Conservation (phyloP, 2,113 vertebrate genomes). For the Probosciger aterrimus region DNA sequence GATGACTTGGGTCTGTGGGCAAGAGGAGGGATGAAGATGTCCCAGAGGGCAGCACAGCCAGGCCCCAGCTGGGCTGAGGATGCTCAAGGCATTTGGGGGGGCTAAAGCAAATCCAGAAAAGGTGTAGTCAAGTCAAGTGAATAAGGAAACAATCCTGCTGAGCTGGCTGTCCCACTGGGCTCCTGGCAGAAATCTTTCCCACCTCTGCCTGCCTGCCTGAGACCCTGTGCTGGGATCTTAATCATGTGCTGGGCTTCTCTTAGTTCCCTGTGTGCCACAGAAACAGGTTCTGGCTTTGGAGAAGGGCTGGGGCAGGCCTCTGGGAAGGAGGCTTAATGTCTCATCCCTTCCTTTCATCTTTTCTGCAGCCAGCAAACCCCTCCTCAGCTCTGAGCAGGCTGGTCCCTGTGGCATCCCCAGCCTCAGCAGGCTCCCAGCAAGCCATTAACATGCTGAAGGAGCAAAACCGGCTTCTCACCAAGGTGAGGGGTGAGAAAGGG, state of each 20-base stretch:
- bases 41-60: neutral
- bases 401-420: neutral
- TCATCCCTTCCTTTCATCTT: neutral
- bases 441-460: slow-evolving; percentile 91
- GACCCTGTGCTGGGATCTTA: neutral
- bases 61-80: neutral
- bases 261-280: neutral
- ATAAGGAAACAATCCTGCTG: neutral
- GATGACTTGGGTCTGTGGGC: neutral
- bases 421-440: slow-evolving; percentile 75
- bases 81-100: neutral
- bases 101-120: neutral
- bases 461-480: slow-evolving; percentile 92
- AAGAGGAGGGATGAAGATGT: neutral
- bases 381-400: neutral
- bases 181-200: neutral
- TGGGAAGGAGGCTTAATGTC: neutral
- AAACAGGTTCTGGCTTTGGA: neutral
- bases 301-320: neutral
- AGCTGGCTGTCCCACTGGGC: neutral
- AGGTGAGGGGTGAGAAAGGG: slow-evolving; percentile 64
- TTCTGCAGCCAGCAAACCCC: slow-evolving; percentile 64
- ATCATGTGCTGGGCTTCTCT: neutral
- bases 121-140: neutral
- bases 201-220: neutral